Percentiles rank a stretch among this genome's conserved stretches.
Conservation (phyloP, 2,797 vertebrate genomes). For the Simalia tracyae region DNA sequence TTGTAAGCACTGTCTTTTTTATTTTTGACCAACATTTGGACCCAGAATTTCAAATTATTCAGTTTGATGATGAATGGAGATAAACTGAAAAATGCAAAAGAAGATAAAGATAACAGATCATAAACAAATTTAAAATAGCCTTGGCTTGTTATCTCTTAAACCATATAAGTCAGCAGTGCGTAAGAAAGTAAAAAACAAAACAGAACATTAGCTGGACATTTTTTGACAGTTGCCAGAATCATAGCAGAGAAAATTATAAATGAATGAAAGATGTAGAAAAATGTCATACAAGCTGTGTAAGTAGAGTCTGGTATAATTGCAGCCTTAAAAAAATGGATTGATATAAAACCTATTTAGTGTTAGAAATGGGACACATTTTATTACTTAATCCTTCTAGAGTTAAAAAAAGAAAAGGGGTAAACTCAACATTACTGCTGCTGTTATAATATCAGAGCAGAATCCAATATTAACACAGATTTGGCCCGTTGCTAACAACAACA, state of each 20-base stretch:
- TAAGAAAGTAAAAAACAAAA: background rate
- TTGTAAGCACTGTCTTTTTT: conserved; percentile 93
- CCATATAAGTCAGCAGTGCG: background rate
- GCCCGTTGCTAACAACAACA: background rate
- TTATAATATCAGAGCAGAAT: background rate
- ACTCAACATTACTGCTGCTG: background rate
- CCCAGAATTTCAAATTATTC: conserved; percentile 82
- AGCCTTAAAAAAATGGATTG: background rate
- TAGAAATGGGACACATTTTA: background rate
- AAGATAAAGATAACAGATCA: background rate
- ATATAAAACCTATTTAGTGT: background rate
- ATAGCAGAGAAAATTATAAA: background rate
- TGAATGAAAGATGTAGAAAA: background rate
- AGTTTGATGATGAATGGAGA: conserved; percentile 78
- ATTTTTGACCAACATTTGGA: conserved; percentile 82
- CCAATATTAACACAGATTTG: background rate
- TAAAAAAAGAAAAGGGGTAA: background rate
- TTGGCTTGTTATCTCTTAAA: background rate
- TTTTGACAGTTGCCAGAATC: background rate
- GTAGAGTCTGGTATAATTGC: background rate
- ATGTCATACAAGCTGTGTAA: background rate
- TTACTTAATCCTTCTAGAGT: background rate
- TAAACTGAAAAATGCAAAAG: conserved; percentile 60
- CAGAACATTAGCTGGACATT: background rate
- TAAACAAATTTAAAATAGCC: background rate